These are phyloP conservation scores for Periophthalmus modestus DNA, from an alignment of 2,113 vertebrate genomes.

Conservation along the genomic window DNA sequence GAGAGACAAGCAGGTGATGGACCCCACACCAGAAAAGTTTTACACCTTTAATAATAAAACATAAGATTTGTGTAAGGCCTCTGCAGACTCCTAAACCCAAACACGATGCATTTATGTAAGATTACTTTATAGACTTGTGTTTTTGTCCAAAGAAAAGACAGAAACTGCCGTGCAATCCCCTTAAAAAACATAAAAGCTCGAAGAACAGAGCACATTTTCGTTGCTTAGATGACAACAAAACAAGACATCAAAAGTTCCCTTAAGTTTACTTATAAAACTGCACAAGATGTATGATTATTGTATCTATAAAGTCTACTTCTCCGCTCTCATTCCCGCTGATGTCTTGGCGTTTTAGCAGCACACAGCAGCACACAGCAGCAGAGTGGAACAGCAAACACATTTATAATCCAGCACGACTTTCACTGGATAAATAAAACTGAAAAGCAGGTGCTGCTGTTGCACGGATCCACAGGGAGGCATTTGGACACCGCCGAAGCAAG, in stretches of 20 bases:
- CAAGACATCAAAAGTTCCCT: not conserved
- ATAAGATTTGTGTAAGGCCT: no score
- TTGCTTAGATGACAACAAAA: not conserved
- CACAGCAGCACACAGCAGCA: not conserved
- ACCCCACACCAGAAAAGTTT: no score
- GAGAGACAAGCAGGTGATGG: no score
- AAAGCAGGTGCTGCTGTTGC: slow-evolving; percentile 61
- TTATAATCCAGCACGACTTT: slow-evolving; percentile 16
- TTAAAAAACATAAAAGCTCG: not conserved
- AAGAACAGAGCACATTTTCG: not conserved
- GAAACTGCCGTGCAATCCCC: not conserved
- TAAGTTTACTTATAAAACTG: slow-evolving; percentile 1
- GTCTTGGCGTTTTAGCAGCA: slow-evolving; percentile 4
- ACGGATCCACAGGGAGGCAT: slow-evolving; percentile 37
- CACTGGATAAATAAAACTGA: slow-evolving; percentile 26
- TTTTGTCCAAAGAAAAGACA: not conserved
- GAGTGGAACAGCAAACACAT: slow-evolving; percentile 25
- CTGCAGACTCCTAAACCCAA: no score
- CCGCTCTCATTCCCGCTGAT: slow-evolving; percentile 1
- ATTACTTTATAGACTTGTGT: not conserved
- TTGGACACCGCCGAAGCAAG: slow-evolving; percentile 49
- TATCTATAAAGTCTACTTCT: not conserved
- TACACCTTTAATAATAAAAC: no score
- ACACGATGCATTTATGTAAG: no score
- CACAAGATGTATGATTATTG: slow-evolving; percentile 5